Evolutionary conservation across 2,797 vertebrate species (phyloP).

Genomic region (Threskiornis aethiopicus): DNA sequence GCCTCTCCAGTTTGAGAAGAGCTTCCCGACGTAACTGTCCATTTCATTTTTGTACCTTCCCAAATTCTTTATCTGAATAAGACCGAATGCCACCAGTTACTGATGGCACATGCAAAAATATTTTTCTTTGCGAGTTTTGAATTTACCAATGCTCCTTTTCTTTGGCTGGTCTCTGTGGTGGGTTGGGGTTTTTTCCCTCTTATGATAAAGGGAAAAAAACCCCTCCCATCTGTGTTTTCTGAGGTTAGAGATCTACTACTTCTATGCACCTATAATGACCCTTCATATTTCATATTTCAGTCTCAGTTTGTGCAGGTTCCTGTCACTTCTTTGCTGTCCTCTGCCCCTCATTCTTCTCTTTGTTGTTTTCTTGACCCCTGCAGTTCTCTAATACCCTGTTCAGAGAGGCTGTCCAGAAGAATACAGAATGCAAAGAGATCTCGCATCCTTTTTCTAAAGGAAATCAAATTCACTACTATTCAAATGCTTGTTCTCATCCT

Average conservation of each 20-base stretch:
- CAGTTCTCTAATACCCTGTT: neutral
- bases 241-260: neutral
- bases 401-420: neutral
- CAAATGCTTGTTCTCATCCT: neutral
- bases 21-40: neutral
- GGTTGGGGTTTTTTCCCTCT: neutral
- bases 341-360: neutral
- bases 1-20: neutral
- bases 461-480: neutral
- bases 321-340: neutral
- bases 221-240: neutral
- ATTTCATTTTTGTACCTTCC: neutral
- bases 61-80: neutral
- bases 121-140: neutral
- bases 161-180: neutral
- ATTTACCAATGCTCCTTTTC: neutral
- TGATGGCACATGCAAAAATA: neutral
- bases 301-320: neutral
- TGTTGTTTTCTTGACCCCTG: neutral
- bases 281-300: neutral
- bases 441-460: neutral
- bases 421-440: neutral
- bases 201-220: neutral
- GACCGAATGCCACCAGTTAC: neutral
- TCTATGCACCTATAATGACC: neutral